Percentiles rank a stretch among this genome's conserved stretches.
These are phyloP conservation scores for Uropetala carovei DNA, from an alignment of 2,888 invertebrate genomes.

Conservation along the genomic window DNA sequence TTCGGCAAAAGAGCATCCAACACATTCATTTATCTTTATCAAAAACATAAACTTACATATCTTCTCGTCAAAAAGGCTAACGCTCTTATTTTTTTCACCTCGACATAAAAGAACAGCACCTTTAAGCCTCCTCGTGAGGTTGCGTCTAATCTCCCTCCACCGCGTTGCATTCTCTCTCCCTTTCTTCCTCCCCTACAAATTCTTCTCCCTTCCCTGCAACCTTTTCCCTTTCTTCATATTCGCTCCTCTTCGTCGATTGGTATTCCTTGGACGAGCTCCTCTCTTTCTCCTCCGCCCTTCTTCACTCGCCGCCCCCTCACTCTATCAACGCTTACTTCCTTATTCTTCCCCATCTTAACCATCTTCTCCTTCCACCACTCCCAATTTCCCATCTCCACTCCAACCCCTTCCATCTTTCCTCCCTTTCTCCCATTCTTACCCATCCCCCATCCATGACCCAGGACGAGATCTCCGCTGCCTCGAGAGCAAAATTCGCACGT, in stretches of 20 bases:
- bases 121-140: not conserved
- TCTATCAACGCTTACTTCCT: not conserved
- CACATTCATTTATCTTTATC: not conserved
- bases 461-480: slow-evolving; percentile 28
- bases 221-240: not conserved
- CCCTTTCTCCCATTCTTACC: not conserved
- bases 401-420: not conserved
- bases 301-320: not conserved
- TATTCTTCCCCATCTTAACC: not conserved
- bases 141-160: not conserved
- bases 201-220: not conserved
- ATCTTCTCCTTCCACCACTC: not conserved
- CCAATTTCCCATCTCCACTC: not conserved
- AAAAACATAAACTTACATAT: not conserved
- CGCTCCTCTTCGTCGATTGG: not conserved
- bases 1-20: not conserved
- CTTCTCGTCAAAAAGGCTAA: not conserved
- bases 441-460: not conserved
- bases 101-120: not conserved
- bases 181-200: not conserved
- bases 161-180: slow-evolving; percentile 18
- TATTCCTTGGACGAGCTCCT: not conserved
- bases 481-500: slow-evolving; percentile 40
- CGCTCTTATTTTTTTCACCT: not conserved
- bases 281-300: no score